Conservation (phyloP, 1,140 invertebrate genomes). For the Scaptomyza hsui region DNA sequence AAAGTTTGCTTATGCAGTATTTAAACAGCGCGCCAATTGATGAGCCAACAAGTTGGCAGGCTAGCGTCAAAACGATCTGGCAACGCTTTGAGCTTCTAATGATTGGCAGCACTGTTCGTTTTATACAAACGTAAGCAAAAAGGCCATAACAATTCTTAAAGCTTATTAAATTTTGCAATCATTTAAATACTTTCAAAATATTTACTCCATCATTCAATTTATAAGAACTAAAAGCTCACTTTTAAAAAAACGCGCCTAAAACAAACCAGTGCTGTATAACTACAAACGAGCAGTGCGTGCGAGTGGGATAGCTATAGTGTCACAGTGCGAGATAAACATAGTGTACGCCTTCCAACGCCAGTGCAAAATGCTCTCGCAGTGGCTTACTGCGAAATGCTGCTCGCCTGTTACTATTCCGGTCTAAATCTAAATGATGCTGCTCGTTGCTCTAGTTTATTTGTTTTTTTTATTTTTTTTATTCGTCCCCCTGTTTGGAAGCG, state of each 20-base stretch:
- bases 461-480: constrained; percentile 15
- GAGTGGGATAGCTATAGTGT: constrained; percentile 24
- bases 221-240: constrained; percentile 11
- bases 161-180: too few relatives aligned
- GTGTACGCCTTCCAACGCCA: constrained; percentile 40
- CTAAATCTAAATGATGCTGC: constrained; percentile 84
- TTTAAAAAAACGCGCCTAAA: constrained; percentile 31
- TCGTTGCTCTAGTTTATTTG: constrained; percentile 79
- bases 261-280: constrained; percentile 1
- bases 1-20: neutral
- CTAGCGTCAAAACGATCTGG: neutral
- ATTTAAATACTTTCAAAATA: too few relatives aligned
- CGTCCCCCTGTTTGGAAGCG: constrained; percentile 42
- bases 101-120: neutral
- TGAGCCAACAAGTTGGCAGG: neutral
- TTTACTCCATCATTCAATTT: neutral
- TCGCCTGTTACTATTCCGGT: constrained; percentile 82
- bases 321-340: constrained; percentile 14
- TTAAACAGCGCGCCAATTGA: constrained; percentile 5
- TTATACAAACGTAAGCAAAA: neutral
- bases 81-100: neutral
- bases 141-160: too few relatives aligned
- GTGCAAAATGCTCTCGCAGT: constrained; percentile 23
- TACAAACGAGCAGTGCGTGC: constrained; percentile 14
- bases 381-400: constrained; percentile 33